phyloP scores from a whole-genome alignment of 2,797 vertebrate genomes.

The Carcharodon carcharias region DNA sequence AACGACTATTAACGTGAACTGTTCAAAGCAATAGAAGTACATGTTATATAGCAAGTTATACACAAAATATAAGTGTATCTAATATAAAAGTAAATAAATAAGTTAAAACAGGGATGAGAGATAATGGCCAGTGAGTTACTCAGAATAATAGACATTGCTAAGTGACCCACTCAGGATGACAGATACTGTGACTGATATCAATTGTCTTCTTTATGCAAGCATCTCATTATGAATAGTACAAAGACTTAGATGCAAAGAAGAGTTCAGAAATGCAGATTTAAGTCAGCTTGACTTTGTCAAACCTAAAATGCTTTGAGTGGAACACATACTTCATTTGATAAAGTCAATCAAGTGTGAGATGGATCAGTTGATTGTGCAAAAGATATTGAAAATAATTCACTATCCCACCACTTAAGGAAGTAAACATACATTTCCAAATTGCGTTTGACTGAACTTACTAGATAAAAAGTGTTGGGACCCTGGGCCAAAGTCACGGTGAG shows the following conservation, averaged over 20 bases:
- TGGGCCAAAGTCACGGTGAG: constrained; percentile 91
- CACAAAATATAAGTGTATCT: not conserved
- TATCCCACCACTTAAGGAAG: not conserved
- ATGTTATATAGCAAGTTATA: not conserved
- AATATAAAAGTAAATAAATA: not conserved
- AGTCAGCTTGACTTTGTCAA: not conserved
- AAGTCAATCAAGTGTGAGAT: not conserved
- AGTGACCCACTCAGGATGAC: not conserved
- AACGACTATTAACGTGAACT: no score
- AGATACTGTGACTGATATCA: not conserved
- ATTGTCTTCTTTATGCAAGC: not conserved
- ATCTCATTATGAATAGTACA: not conserved
- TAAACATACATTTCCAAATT: not conserved
- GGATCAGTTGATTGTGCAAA: not conserved
- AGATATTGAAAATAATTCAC: not conserved
- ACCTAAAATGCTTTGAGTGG: not conserved
- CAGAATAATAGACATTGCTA: not conserved
- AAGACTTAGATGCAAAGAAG: not conserved
- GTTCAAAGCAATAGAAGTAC: not conserved
- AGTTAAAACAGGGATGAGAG: not conserved
- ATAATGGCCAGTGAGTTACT: not conserved
- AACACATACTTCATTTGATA: not conserved
- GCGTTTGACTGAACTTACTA: constrained; percentile 62
- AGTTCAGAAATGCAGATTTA: not conserved
- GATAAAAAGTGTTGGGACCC: constrained; percentile 97